phyloP scores from a whole-genome alignment of 1,140 invertebrate genomes.

The Episyrphus balteatus region DNA sequence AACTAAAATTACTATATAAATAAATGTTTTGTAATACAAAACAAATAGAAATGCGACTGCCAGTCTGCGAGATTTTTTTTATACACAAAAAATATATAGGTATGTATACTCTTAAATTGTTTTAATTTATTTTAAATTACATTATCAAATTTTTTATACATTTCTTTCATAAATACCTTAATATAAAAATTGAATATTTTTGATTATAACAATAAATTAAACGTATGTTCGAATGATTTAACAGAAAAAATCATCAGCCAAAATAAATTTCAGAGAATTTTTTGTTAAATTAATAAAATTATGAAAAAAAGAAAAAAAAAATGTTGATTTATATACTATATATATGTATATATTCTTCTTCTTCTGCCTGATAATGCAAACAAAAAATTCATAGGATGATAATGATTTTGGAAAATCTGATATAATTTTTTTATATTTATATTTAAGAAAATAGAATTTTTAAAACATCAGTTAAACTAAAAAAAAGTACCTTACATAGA shows the following conservation, averaged over 20 bases:
- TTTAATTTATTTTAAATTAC: no score
- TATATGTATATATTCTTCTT: no score
- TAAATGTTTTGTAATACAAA: not conserved
- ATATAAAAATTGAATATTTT: no score
- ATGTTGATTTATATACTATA: not conserved
- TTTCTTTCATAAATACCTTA: no score
- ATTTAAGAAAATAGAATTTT: constrained; percentile 6
- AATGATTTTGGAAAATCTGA: not conserved
- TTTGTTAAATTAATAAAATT: not conserved
- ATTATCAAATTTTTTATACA: no score
- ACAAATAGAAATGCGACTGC: not conserved
- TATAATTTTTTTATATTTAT: not conserved
- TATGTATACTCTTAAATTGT: no score
- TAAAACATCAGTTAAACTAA: constrained; percentile 17
- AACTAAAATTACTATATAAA: constrained; percentile 17
- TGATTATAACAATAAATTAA: no score
- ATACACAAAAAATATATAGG: not conserved
- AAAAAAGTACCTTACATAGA: constrained; percentile 29
- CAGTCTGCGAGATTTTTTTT: not conserved
- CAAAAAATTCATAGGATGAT: constrained; percentile 1
- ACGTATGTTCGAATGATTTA: no score
- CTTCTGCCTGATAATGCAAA: not conserved
- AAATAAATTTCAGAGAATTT: no score
- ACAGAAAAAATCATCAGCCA: no score
- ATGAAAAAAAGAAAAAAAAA: not conserved